Evolutionary conservation across 2,888 invertebrate species (phyloP).

Genomic region (Xanthia icteritia): DNA sequence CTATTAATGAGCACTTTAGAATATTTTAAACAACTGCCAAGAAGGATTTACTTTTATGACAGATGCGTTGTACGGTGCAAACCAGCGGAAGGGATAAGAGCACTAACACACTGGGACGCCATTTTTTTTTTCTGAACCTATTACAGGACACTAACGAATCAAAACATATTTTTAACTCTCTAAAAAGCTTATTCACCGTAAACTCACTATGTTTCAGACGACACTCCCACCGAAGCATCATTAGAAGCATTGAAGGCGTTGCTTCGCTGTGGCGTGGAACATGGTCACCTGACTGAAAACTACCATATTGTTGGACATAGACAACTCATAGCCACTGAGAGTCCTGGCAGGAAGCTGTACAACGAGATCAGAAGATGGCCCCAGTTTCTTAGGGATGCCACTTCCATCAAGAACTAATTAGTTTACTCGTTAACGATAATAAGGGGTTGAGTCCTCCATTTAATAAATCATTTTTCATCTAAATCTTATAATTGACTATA

Average conservation of each 20-base stretch:
- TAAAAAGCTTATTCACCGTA: not conserved
- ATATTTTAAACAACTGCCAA: not conserved
- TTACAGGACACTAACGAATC: not conserved
- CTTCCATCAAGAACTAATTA: slow-evolving; percentile 70
- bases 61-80: too few species aligned
- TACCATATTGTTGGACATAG: slow-evolving; percentile 92
- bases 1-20: slow-evolving; percentile 1
- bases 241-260: slow-evolving; percentile 89
- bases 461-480: not conserved
- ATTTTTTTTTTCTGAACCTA: too few species aligned
- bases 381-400: slow-evolving; percentile 81
- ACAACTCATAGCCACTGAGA: slow-evolving; percentile 82
- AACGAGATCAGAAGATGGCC: slow-evolving; percentile 86
- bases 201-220: slow-evolving; percentile 82
- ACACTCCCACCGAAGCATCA: slow-evolving; percentile 90
- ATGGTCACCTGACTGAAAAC: slow-evolving; percentile 89
- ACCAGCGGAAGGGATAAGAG: too few species aligned
- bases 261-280: slow-evolving; percentile 91
- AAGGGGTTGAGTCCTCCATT: not conserved
- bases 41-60: not conserved
- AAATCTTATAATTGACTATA: too few species aligned
- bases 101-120: too few species aligned
- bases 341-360: slow-evolving; percentile 87
- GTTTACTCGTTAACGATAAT: not conserved
- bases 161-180: not conserved